Evolutionary conservation across 2,888 invertebrate genomes (phyloP), one percentile per base, ranked within the genome.

Genomic region (Timema cristinae): DNA sequence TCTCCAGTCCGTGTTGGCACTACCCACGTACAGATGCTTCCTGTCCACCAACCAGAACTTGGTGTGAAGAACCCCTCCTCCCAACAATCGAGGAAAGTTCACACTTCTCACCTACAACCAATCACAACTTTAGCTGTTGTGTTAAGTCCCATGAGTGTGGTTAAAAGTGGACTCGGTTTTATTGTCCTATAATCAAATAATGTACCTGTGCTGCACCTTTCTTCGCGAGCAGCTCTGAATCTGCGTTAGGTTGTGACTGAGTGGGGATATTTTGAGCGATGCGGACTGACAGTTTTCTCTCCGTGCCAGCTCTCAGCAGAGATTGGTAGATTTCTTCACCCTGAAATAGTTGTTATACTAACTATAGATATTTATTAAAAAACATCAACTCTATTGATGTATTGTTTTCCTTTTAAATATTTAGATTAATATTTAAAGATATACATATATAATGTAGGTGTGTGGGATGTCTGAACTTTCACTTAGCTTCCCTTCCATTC

Each of bases 1-100:
- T 76, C 97, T 86, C 98, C 98, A 99, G 82, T 98, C 98, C 91
- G 97, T 94, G 81, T 98, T 98, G 11, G 98, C 97, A 80, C 97
- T 96, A 67, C 98, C 98, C 69, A 99, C 86, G 82, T 97, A 99
- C 77, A 96, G 89, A 82, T 97, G 94, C 77, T 87, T 87, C 71
- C 90, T 85, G 81, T 98, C 98, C 56, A 95, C 87, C 16, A 98
- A 86, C 96, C 96, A 97, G 76, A 98, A 86, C 84, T 98, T 98
- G 0, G 97, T 97, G 81, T 98, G 98, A 66, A 98, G 86, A 16
- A 98, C 91, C 5, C 98, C 98, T 32, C 85, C 86, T 6, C 95
- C 94, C 16, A 97, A 79, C 72, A 97, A 84, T 78, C 90, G 88
- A 7, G 89, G 87, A 81, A 97, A 94, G 83, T 97, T 92, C 48